These are phyloP conservation scores for Conops quadrifasciatus DNA, from an alignment of 2,888 invertebrate genomes.

Conservation along the genomic window DNA sequence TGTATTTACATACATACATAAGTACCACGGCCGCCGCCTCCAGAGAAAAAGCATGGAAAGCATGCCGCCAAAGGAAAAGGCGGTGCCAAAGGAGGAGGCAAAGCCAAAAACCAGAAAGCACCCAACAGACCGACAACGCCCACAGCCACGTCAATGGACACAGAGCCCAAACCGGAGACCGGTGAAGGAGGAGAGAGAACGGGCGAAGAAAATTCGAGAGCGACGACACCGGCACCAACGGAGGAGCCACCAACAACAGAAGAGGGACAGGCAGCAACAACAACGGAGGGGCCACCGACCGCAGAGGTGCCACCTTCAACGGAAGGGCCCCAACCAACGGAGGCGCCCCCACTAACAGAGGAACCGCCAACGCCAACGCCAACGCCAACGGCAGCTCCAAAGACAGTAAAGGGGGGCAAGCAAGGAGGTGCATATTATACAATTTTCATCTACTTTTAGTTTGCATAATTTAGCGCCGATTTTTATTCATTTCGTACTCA, in stretches of 20 bases:
- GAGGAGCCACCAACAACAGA: background rate
- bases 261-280: background rate
- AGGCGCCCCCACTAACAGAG: slow-evolving; percentile 10
- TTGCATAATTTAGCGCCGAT: no score
- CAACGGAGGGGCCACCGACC: background rate
- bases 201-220: no score
- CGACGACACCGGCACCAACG: background rate
- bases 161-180: no score
- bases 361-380: slow-evolving; percentile 7
- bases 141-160: no score
- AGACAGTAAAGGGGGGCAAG: slow-evolving; percentile 38
- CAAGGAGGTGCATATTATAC: slow-evolving; percentile 23
- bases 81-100: slow-evolving; percentile 25
- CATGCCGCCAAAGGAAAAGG: background rate
- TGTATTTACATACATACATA: no score
- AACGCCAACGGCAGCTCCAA: slow-evolving; percentile 34
- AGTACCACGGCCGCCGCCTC: no score
- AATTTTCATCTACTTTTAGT: no score
- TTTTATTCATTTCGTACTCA: no score
- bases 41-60: no score
- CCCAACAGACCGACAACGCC: no score
- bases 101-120: no score
- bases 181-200: no score
- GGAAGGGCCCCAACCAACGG: slow-evolving; percentile 12
- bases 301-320: background rate